Evolutionary conservation across 2,888 invertebrate genomes (phyloP).

Genomic region (Euzophera pinguis): DNA sequence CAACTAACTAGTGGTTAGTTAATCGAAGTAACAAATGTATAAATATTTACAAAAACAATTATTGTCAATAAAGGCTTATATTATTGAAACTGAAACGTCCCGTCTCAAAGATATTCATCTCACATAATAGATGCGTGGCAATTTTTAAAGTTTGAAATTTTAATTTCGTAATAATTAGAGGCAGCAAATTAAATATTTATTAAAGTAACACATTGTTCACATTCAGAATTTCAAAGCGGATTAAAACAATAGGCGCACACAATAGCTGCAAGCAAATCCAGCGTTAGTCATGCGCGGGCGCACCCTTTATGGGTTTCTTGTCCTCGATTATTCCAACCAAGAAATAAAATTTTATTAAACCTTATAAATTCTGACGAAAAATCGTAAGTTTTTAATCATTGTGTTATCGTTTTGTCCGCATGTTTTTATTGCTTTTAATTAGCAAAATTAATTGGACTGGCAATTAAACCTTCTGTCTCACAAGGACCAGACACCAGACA

Average conservation of each 20-base stretch:
- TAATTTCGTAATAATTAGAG: not conserved
- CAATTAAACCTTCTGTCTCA: not conserved
- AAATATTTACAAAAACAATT: too few species aligned
- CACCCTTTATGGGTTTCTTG: conserved; percentile 9
- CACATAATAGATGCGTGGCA: too few species aligned
- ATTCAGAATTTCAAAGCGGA: not conserved
- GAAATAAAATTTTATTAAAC: conserved; percentile 1
- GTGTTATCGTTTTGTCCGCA: not conserved
- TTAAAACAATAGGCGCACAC: not conserved
- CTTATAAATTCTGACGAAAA: conserved; percentile 2
- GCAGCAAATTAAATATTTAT: conserved; percentile 4
- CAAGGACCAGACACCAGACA: not conserved
- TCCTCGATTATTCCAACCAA: conserved; percentile 1
- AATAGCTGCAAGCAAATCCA: not conserved
- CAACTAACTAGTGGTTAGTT: too few species aligned
- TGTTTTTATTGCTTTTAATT: conserved; percentile 3
- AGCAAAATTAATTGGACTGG: not conserved
- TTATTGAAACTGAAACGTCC: too few species aligned
- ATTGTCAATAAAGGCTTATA: too few species aligned
- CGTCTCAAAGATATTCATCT: too few species aligned
- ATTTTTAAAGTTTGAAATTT: too few species aligned
- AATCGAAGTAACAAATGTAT: too few species aligned
- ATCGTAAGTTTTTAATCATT: not conserved
- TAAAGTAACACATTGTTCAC: conserved; percentile 2
- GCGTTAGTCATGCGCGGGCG: conserved; percentile 5